Evolutionary conservation across 2,888 invertebrate species (phyloP).

Genomic region (Ditylenchus weischeri): DNA sequence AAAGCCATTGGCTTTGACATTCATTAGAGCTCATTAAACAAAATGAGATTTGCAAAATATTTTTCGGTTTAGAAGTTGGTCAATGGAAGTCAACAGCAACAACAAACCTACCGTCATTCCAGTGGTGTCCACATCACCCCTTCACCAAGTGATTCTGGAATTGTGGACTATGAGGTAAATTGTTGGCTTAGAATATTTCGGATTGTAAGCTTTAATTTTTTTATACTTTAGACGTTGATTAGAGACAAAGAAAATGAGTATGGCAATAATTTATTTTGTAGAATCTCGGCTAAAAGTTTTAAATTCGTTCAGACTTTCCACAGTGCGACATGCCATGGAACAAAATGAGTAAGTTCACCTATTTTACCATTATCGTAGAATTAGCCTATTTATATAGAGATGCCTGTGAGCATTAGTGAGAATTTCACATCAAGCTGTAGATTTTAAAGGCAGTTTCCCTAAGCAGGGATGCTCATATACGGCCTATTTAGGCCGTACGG

Average conservation of each 20-base stretch:
- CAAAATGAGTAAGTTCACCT: conserved; percentile 35
- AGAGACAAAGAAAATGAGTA: conserved; percentile 55
- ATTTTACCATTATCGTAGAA: too few species aligned
- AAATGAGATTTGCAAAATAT: background rate
- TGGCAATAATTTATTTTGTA: conserved; percentile 13
- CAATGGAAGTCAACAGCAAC: background rate
- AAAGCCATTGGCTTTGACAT: too few species aligned
- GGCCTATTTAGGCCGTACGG: too few species aligned
- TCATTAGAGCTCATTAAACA: too few species aligned
- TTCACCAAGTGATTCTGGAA: conserved; percentile 56
- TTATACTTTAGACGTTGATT: conserved; percentile 42
- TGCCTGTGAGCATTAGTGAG: too few species aligned
- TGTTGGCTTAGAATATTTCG: background rate
- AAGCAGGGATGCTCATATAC: too few species aligned
- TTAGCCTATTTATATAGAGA: too few species aligned
- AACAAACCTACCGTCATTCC: conserved; percentile 9
- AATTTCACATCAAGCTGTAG: too few species aligned
- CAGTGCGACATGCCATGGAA: conserved; percentile 50
- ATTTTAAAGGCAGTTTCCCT: too few species aligned
- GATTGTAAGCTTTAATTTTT: background rate
- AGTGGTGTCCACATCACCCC: conserved; percentile 50
- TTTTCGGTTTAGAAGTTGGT: conserved; percentile 3
- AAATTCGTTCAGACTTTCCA: conserved; percentile 7
- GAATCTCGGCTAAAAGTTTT: background rate
- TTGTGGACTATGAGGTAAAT: conserved; percentile 53